These are phyloP conservation scores for Liposcelis brunnea DNA, from an alignment of 2,888 invertebrate genomes.

Conservation along the genomic window DNA sequence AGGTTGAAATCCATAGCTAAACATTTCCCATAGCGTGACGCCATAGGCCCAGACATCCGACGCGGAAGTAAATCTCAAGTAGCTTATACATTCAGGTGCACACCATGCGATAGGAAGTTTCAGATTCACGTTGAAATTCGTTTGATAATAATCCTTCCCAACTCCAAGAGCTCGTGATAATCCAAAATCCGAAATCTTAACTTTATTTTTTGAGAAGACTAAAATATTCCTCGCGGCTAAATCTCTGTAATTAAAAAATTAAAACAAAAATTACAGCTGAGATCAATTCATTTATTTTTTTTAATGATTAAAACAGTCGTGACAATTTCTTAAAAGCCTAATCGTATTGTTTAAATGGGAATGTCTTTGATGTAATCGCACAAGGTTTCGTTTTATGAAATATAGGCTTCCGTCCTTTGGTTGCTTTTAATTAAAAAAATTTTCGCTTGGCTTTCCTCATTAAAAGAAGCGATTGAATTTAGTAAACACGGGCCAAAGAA, in stretches of 20 bases:
- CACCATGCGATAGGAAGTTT: slow-evolving; percentile 83
- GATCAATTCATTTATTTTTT: no score
- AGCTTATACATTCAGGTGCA: slow-evolving; percentile 95
- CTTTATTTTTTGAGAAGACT: slow-evolving; percentile 89
- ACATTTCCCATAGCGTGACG: slow-evolving; percentile 99
- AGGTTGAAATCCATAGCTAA: slow-evolving; percentile 95
- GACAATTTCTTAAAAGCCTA: no score
- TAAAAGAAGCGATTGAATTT: no score
- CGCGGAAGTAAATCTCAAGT: slow-evolving; percentile 85
- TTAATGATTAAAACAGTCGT: no score
- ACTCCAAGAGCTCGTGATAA: slow-evolving; percentile 87
- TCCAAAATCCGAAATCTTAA: slow-evolving; percentile 97
- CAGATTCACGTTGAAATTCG: slow-evolving; percentile 91
- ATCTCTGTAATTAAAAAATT: slow-evolving; percentile 44
- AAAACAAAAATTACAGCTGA: background rate
- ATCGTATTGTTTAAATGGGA: no score
- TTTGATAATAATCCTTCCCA: slow-evolving; percentile 97
- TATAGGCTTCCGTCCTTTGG: no score
- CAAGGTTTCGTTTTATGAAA: no score
- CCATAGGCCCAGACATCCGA: slow-evolving; percentile 98
- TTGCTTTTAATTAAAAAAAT: no score
- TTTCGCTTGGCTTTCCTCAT: no score
- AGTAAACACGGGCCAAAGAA: no score
- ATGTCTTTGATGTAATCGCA: no score
- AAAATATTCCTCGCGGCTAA: slow-evolving; percentile 94